Conservation (phyloP, 2,797 vertebrate genomes). For the Mycteria americana region DNA sequence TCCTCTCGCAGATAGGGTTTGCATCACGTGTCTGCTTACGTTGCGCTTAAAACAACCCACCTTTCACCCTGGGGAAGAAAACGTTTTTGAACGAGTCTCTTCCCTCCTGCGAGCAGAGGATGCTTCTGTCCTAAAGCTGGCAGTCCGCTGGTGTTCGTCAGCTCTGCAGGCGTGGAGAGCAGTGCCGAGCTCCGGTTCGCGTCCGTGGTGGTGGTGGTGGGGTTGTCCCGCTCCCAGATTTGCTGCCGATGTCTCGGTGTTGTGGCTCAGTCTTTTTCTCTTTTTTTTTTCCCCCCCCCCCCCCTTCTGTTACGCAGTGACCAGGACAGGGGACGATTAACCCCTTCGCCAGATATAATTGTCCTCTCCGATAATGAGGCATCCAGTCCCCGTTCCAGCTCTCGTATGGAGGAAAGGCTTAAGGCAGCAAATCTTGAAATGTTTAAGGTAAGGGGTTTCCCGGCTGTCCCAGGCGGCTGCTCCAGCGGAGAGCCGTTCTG, state of each 20-base stretch:
- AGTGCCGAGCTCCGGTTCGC: accelerated
- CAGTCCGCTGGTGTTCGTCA: accelerated
- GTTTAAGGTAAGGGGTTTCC: conserved; percentile 84
- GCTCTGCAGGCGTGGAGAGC: accelerated
- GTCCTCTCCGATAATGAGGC: conserved; percentile 95
- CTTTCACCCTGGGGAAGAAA: not conserved
- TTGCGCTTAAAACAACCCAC: not conserved
- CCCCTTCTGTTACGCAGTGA: conserved; percentile 71
- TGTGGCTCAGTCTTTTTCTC: not conserved
- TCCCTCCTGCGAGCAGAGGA: not conserved
- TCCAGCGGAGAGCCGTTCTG: not conserved
- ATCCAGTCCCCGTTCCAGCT: conserved; percentile 87
- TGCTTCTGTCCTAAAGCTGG: not conserved
- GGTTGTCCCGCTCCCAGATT: not conserved
- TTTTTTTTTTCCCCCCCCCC: not conserved
- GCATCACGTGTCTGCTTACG: not conserved
- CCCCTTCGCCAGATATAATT: conserved; percentile 91
- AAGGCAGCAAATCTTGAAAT: conserved; percentile 91
- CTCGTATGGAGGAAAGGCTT: conserved; percentile 86
- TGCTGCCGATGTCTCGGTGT: accelerated
- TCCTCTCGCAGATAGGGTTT: not conserved
- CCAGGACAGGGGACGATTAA: conserved; percentile 83
- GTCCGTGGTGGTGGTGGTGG: accelerated
- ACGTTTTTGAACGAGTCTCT: accelerated
- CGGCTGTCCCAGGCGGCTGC: accelerated